These are phyloP conservation scores for Aphrophora alni DNA, from an alignment of 2,888 invertebrate species.

Conservation along the genomic window DNA sequence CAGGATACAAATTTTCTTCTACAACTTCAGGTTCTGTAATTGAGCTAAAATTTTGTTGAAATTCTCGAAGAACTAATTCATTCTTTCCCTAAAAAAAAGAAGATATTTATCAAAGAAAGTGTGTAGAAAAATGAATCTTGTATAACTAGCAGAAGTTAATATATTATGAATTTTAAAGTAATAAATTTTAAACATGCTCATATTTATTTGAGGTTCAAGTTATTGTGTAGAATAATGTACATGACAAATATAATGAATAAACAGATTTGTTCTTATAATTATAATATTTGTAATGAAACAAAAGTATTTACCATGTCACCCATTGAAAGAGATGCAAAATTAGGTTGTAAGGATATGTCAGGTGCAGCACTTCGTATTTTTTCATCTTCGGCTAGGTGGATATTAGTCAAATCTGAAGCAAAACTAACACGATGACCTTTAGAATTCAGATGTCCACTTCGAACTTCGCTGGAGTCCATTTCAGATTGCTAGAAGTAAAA, in stretches of 20 bases:
- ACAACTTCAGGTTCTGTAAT: neutral
- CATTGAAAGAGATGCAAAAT: neutral
- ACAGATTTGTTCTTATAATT: no score
- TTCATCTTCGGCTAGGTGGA: slow-evolving; percentile 31
- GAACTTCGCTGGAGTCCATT: neutral
- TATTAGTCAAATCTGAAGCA: slow-evolving; percentile 40
- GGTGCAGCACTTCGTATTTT: slow-evolving; percentile 40
- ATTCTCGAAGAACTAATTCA: neutral
- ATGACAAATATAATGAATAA: no score
- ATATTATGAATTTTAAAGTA: no score
- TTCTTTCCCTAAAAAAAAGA: neutral
- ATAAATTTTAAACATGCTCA: no score
- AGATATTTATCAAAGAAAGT: no score
- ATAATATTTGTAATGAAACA: no score
- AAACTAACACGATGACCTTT: slow-evolving; percentile 46
- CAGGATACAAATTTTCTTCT: neutral
- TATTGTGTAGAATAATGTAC: no score
- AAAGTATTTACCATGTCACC: neutral
- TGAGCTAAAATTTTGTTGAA: neutral
- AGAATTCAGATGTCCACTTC: neutral
- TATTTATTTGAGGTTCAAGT: no score
- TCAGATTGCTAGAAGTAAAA: neutral
- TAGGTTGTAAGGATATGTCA: neutral
- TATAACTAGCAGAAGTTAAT: no score
- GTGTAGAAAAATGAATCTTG: no score